Base-by-base conservation (phyloP, 2,888 invertebrate genomes). In the Abscondita cerata region DNA sequence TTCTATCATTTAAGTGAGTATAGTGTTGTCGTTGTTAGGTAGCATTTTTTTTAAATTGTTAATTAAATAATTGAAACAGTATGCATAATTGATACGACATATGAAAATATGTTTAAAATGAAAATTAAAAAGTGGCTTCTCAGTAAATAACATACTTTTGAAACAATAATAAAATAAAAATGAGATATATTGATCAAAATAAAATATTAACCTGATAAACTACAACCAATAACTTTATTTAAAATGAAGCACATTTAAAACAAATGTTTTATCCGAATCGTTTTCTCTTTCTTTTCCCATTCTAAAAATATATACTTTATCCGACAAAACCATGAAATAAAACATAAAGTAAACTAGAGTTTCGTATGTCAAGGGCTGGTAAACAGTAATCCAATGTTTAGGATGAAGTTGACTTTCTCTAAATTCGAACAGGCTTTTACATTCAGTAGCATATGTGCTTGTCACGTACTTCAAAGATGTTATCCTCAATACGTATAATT, bases 351-450 rank as follows among this genome's bases (percentile, higher is more conserved):
- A 54, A 60, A 60, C 60, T 55, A 33, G 51, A 60, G 66, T 68
- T 62, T 68, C 62, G 62, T 59, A 56, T 65, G 66, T 70, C 66
- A 65, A 59, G 62, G 60, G 66, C 65, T 68, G 65, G 65, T 64
- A 68, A 70, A 68, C 67, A 66, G 64, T 64, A 68, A 70, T 68
- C 68, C 68, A 66, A 64, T 64, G 65, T 64, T 65, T 65, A 64
- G 47, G 52, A 55, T 56, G 52, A 64, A 56, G 56, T 53, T 50
- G 56, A 56, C 56, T 56, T 61, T 46, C 40, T 40, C 40, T 40
- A 40, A 40, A 40, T 40, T 40, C 40, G 25, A 25, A 25, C 25
- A 25, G 25, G 25, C 25, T 25, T 25, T 25, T 25, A 25, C 25
- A 53, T 59, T 52, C 52, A 51, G 65, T 62, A 61, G 62, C 67